Evolutionary conservation across 2,888 invertebrate genomes (phyloP).

Genomic region (Erebia palarica): DNA sequence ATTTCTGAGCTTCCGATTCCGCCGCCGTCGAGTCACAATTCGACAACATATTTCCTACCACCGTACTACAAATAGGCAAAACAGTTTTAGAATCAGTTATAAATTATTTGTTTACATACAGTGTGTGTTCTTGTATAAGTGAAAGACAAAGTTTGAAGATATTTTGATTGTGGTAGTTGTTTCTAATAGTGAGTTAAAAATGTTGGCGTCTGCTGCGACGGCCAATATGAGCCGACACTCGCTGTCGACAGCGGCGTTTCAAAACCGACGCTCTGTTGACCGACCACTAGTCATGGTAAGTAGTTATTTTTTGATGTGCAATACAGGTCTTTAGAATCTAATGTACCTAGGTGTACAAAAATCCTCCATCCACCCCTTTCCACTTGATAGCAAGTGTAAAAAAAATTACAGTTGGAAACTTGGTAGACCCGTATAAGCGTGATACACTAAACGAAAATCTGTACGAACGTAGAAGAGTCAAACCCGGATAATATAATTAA

Average conservation of each 20-base stretch:
- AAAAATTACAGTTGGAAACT: too few species aligned
- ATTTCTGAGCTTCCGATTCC: constrained; percentile 4
- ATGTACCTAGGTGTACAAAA: too few species aligned
- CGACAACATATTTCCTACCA: not conserved
- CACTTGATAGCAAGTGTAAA: too few species aligned
- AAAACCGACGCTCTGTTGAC: constrained; percentile 52
- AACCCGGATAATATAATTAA: too few species aligned
- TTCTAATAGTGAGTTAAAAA: constrained; percentile 44
- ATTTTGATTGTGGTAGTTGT: constrained; percentile 28
- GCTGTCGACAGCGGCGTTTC: constrained; percentile 67
- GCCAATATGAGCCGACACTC: constrained; percentile 61
- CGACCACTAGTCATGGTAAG: constrained; percentile 44
- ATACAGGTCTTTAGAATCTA: not conserved
- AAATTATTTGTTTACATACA: not conserved
- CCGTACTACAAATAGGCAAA: not conserved
- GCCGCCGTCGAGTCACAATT: not conserved
- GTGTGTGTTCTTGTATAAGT: constrained; percentile 38
- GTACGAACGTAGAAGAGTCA: too few species aligned
- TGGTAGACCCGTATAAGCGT: too few species aligned
- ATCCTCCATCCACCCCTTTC: too few species aligned
- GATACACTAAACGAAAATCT: too few species aligned
- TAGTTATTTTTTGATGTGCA: not conserved
- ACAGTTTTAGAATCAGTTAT: not conserved
- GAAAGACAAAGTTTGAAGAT: constrained; percentile 7
- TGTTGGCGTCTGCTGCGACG: constrained; percentile 64